Percentiles rank a stretch among this genome's conserved stretches.
Evolutionary conservation across 2,797 vertebrate genomes (phyloP).

Genomic region (Myotis pilosus): DNA sequence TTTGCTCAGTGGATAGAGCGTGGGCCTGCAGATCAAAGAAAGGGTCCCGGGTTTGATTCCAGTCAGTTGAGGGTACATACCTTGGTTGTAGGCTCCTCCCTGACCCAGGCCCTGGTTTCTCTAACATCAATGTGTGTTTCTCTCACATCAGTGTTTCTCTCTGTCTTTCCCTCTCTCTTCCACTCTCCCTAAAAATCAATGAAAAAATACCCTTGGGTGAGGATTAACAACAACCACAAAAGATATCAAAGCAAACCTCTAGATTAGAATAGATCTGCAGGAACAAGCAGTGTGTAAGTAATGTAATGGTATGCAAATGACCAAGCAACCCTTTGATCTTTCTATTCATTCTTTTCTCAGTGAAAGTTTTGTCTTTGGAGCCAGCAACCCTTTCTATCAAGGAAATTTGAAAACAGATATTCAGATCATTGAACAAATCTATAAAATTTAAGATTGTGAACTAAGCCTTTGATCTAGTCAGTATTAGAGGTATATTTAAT

Average conservation of each 20-base stretch:
- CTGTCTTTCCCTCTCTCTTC: no score
- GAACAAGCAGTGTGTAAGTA: not conserved
- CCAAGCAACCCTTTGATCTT: not conserved
- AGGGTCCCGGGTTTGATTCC: no score
- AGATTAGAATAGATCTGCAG: not conserved
- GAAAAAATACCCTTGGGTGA: no score
- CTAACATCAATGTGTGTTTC: no score
- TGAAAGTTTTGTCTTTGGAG: not conserved
- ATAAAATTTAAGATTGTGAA: not conserved
- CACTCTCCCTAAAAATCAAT: no score
- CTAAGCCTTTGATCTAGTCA: not conserved
- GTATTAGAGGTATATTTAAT: not conserved
- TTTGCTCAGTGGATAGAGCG: no score
- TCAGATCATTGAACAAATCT: not conserved
- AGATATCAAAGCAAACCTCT: not conserved
- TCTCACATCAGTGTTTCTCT: no score
- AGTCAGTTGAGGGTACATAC: no score
- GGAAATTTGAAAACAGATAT: not conserved
- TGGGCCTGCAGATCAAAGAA: no score
- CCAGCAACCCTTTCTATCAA: not conserved
- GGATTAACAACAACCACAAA: not conserved
- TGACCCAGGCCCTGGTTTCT: no score
- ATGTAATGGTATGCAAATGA: not conserved
- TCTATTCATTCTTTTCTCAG: not conserved
- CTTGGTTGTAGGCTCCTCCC: no score